Conservation (phyloP, 1,140 invertebrate species). For the Octopus sinensis region DNA sequence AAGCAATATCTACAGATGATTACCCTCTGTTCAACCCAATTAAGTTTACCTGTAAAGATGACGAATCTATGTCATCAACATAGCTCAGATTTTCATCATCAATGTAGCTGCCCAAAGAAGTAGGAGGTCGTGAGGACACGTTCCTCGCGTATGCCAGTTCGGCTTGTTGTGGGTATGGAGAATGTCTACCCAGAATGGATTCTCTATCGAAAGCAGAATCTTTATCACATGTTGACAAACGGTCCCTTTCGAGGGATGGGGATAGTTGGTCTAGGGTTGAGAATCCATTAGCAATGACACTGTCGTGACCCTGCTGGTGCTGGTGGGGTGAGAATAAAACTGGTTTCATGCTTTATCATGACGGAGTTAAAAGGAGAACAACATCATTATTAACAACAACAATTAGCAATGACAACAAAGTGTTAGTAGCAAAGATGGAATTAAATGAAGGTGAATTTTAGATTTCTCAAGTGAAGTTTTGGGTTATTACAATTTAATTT, state of each 20-base stretch:
- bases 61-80: background rate
- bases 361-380: too few species aligned
- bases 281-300: background rate
- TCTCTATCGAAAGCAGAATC: slow-evolving; percentile 10
- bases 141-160: background rate
- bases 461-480: too few species aligned
- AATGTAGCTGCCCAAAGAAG: background rate
- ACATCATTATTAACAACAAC: too few species aligned
- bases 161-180: background rate
- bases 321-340: background rate
- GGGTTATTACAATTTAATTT: too few species aligned
- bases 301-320: slow-evolving; percentile 5
- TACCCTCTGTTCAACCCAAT: background rate
- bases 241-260: background rate
- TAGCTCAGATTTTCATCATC: slow-evolving; percentile 2
- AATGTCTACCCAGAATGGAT: background rate
- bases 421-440: too few species aligned
- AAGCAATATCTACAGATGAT: background rate
- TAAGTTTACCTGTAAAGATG: background rate
- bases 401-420: too few species aligned
- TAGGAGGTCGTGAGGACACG: background rate
- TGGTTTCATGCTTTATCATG: too few species aligned
- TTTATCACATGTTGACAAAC: background rate
- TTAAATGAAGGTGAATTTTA: too few species aligned
- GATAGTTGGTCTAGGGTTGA: slow-evolving; percentile 7